Evolutionary conservation across 2,113 vertebrate genomes (phyloP), one percentile per base, ranked within the genome.

Genomic region (Castor canadensis): DNA sequence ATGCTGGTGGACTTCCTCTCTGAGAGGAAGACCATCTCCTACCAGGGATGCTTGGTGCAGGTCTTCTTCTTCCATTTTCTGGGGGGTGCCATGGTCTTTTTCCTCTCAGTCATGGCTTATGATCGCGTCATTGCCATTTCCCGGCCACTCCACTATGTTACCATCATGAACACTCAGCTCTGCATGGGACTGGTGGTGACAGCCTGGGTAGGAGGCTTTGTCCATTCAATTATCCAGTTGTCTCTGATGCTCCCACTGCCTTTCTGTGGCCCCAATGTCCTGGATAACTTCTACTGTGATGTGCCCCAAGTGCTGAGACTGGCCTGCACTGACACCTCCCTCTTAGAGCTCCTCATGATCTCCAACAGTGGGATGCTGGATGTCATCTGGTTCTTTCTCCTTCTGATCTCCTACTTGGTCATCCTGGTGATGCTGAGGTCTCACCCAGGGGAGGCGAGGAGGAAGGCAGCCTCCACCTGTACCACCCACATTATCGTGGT

Each of bases 241-340:
- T 58, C 13, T 54, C 30, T 97, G 35, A 73, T 97, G 87, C 89
- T 97, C 7, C 92, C 92, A 3, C 0, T 97, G 73, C 96, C 96
- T 19, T 96, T 96, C 1, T 97, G 98, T 95, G 98, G 98, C 11
- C 97, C 98, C 79, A 98, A 97, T 1, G 3, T 94, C 66, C 47
- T 98, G 58, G 95, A 97, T 73, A 98, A 97, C 82, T 98, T 98
- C 77, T 97, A 95, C 72, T 98, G 97, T 76, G 96, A 97, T 6
- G 15, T 97, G 1, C 95, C 95, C 2, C 97, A 97, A 58, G 91
- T 97, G 3, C 11, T 97, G 89, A 95, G 83, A 35, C 97, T 98
- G 1, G 97, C 97, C 79, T 98, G 97, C 83, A 94, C 66, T 0
- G 97, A 98, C 16, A 97, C 95, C 3, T 95, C 94, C 60, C 5